Evolutionary conservation across 2,797 vertebrate species (phyloP).

Genomic region (Columba guinea): DNA sequence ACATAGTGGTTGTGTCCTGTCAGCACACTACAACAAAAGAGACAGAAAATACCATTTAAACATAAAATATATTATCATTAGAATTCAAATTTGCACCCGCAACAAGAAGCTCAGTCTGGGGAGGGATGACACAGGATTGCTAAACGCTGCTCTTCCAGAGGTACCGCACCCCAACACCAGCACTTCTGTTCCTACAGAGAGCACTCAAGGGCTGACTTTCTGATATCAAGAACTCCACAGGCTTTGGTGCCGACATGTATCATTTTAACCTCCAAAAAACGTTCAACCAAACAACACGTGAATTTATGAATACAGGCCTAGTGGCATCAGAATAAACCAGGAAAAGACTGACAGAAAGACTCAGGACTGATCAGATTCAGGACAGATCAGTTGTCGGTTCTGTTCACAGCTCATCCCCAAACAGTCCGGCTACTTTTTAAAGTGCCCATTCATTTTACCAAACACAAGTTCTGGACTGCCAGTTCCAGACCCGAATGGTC

Average conservation of each 20-base stretch:
- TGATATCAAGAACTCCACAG: background rate
- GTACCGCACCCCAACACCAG: background rate
- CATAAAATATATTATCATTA: background rate
- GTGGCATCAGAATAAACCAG: no score
- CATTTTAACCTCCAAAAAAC: background rate
- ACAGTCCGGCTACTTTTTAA: fast-evolving
- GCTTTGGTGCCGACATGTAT: fast-evolving
- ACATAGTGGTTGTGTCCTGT: slow-evolving; percentile 98
- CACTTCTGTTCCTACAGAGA: no score
- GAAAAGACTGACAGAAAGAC: background rate
- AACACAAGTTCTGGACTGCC: slow-evolving; percentile 97
- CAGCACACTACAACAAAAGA: slow-evolving; percentile 82
- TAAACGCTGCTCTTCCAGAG: background rate
- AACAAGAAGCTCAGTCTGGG: background rate
- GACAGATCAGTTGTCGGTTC: background rate
- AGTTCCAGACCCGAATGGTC: slow-evolving; percentile 98
- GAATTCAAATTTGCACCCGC: background rate
- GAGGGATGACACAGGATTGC: fast-evolving
- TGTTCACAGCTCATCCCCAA: background rate
- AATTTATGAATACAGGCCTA: background rate
- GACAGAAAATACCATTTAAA: background rate
- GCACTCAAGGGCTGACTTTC: background rate
- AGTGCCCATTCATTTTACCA: slow-evolving; percentile 78
- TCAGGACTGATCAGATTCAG: background rate
- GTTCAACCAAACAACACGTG: fast-evolving